Conservation (phyloP, 1,140 invertebrate species). For the Zaprionus gabonicus region DNA sequence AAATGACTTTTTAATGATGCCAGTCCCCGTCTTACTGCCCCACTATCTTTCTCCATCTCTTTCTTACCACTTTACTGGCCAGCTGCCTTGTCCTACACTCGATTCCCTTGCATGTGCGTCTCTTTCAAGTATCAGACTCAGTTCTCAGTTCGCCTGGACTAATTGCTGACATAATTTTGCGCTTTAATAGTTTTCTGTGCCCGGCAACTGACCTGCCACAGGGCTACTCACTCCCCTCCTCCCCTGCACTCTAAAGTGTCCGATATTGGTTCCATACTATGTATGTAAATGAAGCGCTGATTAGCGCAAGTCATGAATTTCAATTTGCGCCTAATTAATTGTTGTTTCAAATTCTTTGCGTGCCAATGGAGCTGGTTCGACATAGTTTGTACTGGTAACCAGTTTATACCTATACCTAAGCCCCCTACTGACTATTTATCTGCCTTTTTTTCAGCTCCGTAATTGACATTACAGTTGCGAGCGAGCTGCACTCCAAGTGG, state of each 20-base stretch:
- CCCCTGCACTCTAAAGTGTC: no score
- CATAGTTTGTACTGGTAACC: conserved; percentile 1
- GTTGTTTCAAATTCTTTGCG: conserved; percentile 70
- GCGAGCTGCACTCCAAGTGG: conserved; percentile 17
- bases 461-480: conserved; percentile 41
- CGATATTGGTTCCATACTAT: conserved; percentile 60
- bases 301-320: conserved; percentile 76
- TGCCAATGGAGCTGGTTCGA: conserved; percentile 41
- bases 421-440: conserved; percentile 15
- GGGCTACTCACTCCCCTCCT: neutral
- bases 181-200: conserved; percentile 68
- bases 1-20: conserved; percentile 83
- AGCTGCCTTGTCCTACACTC: neutral
- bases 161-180: conserved; percentile 73
- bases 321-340: conserved; percentile 78
- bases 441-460: conserved; percentile 17
- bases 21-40: conserved; percentile 20
- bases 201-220: conserved; percentile 19
- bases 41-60: conserved; percentile 4
- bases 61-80: neutral
- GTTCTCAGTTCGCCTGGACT: conserved; percentile 61
- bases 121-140: conserved; percentile 59
- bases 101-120: conserved; percentile 27
- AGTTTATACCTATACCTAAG: neutral
- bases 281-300: conserved; percentile 73